Conservation (phyloP, 2,113 vertebrate genomes). For the Neoarius graeffei region DNA sequence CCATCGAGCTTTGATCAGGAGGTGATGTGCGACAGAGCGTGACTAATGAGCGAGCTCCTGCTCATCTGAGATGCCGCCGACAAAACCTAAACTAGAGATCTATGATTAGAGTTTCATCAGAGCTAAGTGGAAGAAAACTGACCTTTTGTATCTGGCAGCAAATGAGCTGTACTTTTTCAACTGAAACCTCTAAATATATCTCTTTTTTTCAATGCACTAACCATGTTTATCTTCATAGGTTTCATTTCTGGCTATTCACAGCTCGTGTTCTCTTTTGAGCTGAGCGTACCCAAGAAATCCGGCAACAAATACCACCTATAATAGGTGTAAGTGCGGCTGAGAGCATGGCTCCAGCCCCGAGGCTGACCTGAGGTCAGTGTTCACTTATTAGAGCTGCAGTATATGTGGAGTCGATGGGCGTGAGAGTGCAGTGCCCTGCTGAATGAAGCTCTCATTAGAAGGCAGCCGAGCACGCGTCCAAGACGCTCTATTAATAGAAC, state of each 20-base stretch:
- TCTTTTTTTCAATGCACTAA: not conserved
- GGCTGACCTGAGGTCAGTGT: constrained; percentile 55
- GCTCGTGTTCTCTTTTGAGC: constrained; percentile 8
- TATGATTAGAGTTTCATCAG: not conserved
- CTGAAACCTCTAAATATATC: not conserved
- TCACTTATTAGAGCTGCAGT: constrained; percentile 50
- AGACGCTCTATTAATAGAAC: constrained; percentile 51
- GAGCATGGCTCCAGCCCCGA: constrained; percentile 54
- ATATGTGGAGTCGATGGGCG: constrained; percentile 47
- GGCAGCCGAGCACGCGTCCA: constrained; percentile 11
- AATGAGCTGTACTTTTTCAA: not conserved
- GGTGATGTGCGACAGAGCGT: not conserved
- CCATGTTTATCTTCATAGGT: not conserved
- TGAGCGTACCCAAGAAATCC: constrained; percentile 10
- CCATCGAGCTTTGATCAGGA: constrained; percentile 30
- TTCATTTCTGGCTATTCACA: not conserved
- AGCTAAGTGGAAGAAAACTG: not conserved
- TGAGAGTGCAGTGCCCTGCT: constrained; percentile 21
- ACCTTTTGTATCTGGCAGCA: not conserved
- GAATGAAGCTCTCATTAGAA: constrained; percentile 54
- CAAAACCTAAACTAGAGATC: not conserved
- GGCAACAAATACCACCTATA: constrained; percentile 42
- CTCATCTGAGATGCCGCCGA: constrained; percentile 1
- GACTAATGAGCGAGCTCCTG: not conserved
- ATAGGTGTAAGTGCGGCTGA: constrained; percentile 55